A percentile compares a stretch with the other conserved stretches of the same genome.
These are phyloP conservation scores for Teleogryllus oceanicus DNA, from an alignment of 2,888 invertebrate genomes.

Conservation along the genomic window DNA sequence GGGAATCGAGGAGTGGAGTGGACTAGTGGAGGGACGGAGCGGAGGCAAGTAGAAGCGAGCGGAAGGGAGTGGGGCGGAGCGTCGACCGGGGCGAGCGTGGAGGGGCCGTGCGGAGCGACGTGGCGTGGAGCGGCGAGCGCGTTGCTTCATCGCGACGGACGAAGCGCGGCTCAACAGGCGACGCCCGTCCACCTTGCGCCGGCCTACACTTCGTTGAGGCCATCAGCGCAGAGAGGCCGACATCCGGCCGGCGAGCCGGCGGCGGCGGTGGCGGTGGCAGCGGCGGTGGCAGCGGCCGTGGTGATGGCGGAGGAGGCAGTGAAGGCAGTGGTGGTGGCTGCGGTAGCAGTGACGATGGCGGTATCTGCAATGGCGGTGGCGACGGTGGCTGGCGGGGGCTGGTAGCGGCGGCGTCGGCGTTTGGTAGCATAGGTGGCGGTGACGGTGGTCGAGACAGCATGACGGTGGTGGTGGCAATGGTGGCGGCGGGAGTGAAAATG, in stretches of 20 bases:
- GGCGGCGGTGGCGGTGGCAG: background rate
- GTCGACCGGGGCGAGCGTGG: background rate
- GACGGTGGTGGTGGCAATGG: no score
- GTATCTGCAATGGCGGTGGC: no score
- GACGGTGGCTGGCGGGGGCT: no score
- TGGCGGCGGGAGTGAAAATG: no score
- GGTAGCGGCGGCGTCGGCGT: no score
- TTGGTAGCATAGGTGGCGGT: no score
- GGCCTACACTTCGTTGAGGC: conserved; percentile 18
- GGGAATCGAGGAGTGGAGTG: background rate
- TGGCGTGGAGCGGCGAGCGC: background rate
- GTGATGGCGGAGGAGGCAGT: background rate
- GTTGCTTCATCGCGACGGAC: conserved; percentile 18
- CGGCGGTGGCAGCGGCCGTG: background rate
- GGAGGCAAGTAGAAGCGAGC: background rate
- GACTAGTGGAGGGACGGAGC: background rate
- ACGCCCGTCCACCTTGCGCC: conserved; percentile 18
- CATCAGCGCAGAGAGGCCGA: conserved; percentile 18
- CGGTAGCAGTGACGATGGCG: no score
- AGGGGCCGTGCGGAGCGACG: background rate
- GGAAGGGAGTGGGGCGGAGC: no score
- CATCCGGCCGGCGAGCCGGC: background rate
- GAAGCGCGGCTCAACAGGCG: conserved; percentile 7
- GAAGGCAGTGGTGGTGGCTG: no score
- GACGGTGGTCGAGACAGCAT: no score